A percentile compares a stretch with the other conserved stretches of the same genome.
phyloP scores from a whole-genome alignment of 2,888 invertebrate genomes.

The Acleris holmiana region DNA sequence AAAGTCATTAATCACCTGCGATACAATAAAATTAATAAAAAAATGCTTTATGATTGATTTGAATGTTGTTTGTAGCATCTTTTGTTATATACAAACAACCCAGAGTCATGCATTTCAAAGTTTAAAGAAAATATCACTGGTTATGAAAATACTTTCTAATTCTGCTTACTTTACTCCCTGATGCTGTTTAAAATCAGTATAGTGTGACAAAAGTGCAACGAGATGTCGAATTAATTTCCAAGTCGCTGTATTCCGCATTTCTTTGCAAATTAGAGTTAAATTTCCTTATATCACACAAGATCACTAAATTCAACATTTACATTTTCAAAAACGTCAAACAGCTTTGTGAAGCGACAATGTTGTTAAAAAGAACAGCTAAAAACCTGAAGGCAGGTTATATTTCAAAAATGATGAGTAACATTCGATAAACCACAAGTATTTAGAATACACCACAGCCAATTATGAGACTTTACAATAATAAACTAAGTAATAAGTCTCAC shows the following conservation, averaged over 20 bases:
- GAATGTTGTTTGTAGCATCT: too few species aligned
- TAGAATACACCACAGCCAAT: not conserved
- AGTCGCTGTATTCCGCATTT: constrained; percentile 20
- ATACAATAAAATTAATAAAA: too few species aligned
- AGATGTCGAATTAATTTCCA: constrained; percentile 29
- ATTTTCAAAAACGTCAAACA: too few species aligned
- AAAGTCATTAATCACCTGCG: too few species aligned
- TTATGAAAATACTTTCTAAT: too few species aligned
- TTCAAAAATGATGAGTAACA: too few species aligned
- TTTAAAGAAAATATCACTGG: too few species aligned
- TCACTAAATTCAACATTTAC: not conserved
- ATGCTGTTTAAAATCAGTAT: not conserved
- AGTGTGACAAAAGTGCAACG: constrained; percentile 11
- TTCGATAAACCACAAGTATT: too few species aligned
- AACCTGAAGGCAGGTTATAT: too few species aligned
- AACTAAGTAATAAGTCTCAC: not conserved
- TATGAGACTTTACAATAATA: not conserved
- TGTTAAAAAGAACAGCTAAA: not conserved
- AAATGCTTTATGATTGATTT: too few species aligned
- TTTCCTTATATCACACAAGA: not conserved
- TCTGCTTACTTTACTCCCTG: not conserved
- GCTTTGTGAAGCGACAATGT: not conserved
- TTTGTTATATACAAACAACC: too few species aligned
- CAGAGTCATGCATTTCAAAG: too few species aligned
- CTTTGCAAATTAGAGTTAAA: constrained; percentile 5